These are phyloP conservation scores for Tiliacea citrago DNA, from an alignment of 2,888 invertebrate species.

Conservation along the genomic window DNA sequence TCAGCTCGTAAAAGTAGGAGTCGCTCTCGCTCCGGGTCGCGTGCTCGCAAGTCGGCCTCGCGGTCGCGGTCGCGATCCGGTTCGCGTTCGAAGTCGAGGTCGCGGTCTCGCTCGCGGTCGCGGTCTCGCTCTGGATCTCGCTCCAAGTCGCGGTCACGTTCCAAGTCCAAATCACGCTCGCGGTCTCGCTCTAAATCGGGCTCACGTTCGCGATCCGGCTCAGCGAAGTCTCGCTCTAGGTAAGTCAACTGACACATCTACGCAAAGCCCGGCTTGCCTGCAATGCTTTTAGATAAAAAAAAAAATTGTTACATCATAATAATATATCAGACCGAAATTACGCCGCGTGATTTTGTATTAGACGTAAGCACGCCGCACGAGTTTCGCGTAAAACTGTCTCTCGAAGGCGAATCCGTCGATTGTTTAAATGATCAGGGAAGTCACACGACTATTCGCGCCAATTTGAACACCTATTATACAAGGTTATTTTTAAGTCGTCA, in stretches of 20 bases:
- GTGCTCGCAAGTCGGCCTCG: conserved; percentile 56
- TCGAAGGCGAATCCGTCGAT: not conserved
- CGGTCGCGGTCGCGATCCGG: conserved; percentile 69
- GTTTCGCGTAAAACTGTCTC: not conserved
- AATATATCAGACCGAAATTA: not conserved
- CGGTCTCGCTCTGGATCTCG: conserved; percentile 73
- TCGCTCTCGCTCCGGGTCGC: conserved; percentile 64
- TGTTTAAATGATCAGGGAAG: not conserved
- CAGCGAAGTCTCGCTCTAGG: conserved; percentile 54
- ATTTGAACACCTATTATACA: not conserved
- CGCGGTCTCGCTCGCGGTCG: conserved; percentile 61
- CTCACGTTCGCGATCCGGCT: conserved; percentile 71
- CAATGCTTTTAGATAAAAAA: not conserved
- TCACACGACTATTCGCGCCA: not conserved
- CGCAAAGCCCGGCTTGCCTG: too few species aligned
- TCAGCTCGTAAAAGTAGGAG: conserved; percentile 59
- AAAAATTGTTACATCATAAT: not conserved
- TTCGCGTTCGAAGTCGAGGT: conserved; percentile 63
- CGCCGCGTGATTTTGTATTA: not conserved
- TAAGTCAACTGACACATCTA: conserved; percentile 7
- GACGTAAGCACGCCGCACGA: not conserved
- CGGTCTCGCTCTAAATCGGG: conserved; percentile 74
- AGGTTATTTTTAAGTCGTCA: too few species aligned
- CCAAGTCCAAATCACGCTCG: conserved; percentile 64
- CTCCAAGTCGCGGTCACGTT: conserved; percentile 70